phyloP scores from a whole-genome alignment of 2,113 vertebrate species.

The Salvelinus alpinus region DNA sequence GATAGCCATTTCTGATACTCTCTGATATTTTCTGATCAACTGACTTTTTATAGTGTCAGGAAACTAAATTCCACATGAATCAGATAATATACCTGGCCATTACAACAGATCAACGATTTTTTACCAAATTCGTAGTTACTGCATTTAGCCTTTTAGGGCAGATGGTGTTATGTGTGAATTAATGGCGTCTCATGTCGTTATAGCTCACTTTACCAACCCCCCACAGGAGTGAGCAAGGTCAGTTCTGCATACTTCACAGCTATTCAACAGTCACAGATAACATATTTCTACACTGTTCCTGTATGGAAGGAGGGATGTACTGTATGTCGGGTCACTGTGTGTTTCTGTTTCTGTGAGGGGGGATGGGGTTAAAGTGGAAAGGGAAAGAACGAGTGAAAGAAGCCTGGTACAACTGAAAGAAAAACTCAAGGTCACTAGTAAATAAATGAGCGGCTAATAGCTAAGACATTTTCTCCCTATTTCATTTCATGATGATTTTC shows the following conservation, averaged over 20 bases:
- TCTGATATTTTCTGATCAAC: too few relatives aligned
- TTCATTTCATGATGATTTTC: constrained; percentile 44
- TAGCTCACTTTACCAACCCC: constrained; percentile 30
- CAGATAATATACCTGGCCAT: too few relatives aligned
- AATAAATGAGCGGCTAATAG: constrained; percentile 28
- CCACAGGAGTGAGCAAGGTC: constrained; percentile 49
- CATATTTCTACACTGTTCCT: background rate
- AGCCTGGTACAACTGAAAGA: constrained; percentile 26
- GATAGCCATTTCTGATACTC: too few relatives aligned
- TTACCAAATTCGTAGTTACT: too few relatives aligned
- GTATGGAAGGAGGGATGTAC: background rate
- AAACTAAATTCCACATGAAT: too few relatives aligned
- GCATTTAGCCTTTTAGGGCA: too few relatives aligned
- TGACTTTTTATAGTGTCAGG: too few relatives aligned
- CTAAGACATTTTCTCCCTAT: constrained; percentile 20
- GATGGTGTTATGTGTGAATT: constrained; percentile 19
- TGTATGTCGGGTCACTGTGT: background rate
- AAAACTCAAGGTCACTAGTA: constrained; percentile 8
- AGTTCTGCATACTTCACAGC: constrained; percentile 44
- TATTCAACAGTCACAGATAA: background rate
- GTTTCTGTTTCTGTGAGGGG: background rate
- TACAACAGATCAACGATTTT: too few relatives aligned
- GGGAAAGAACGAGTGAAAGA: background rate
- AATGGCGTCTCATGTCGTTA: constrained; percentile 22
- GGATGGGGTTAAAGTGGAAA: background rate